A percentile compares a stretch with the other conserved stretches of the same genome.
Evolutionary conservation across 2,888 invertebrate species (phyloP).

Genomic region (Xanthorhoe spadicearia): DNA sequence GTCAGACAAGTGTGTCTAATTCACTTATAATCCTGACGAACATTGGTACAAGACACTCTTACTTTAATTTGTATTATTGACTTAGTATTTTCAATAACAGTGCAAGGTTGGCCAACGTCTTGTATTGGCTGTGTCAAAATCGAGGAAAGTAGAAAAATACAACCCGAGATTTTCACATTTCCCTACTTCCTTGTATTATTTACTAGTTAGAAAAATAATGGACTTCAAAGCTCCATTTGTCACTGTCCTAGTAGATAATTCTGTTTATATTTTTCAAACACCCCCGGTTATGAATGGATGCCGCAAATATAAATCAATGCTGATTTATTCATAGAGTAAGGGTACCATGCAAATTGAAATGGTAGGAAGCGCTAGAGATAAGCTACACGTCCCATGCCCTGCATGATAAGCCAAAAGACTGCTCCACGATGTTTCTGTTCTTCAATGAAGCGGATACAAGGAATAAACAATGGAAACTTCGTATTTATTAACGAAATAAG

Average conservation of each 20-base stretch:
- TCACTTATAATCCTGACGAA: slow-evolving; percentile 36
- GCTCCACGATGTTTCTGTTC: slow-evolving; percentile 6
- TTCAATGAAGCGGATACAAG: neutral
- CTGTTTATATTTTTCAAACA: slow-evolving; percentile 11
- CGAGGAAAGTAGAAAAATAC: slow-evolving; percentile 1
- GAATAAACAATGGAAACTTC: neutral
- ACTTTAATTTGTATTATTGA: slow-evolving; percentile 34
- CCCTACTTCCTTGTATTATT: neutral
- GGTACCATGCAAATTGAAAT: slow-evolving; percentile 38
- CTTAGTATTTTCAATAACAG: slow-evolving; percentile 39
- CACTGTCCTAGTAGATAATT: neutral
- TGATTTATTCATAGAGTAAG: slow-evolving; percentile 42
- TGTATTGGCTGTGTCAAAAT: slow-evolving; percentile 35
- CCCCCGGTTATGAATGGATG: slow-evolving; percentile 25
- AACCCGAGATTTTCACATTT: neutral
- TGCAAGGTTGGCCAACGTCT: slow-evolving; percentile 45
- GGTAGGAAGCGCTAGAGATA: slow-evolving; percentile 36
- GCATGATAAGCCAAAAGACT: slow-evolving; percentile 26
- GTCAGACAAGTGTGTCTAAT: slow-evolving; percentile 49
- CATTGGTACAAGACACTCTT: slow-evolving; percentile 12
- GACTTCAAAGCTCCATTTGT: slow-evolving; percentile 5
- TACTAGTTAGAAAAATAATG: neutral
- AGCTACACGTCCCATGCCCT: slow-evolving; percentile 31
- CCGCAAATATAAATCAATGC: slow-evolving; percentile 34
- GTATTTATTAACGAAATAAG: neutral